Evolutionary conservation across 2,888 invertebrate genomes (phyloP).

Genomic region (Cactoblastis cactorum): DNA sequence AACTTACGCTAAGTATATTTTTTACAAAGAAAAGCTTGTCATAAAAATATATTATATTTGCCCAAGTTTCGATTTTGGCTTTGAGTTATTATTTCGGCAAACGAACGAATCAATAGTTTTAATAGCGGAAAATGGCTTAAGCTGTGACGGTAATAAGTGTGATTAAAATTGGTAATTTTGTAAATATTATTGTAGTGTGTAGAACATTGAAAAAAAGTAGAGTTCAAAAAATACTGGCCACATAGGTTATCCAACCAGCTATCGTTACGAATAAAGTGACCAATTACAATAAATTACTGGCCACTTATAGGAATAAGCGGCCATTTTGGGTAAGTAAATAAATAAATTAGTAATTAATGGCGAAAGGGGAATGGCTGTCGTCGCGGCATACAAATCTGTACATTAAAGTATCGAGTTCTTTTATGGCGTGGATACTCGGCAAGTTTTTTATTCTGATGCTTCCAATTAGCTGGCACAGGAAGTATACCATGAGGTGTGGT

Average conservation of each 20-base stretch:
- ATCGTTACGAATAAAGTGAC: constrained; percentile 57
- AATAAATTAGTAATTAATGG: constrained; percentile 71
- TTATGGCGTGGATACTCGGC: constrained; percentile 32
- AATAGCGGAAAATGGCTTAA: no score
- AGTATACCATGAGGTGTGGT: constrained; percentile 18
- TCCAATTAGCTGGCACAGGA: constrained; percentile 52
- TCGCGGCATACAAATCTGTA: constrained; percentile 69
- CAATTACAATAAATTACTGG: constrained; percentile 71
- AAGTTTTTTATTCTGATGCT: constrained; percentile 40
- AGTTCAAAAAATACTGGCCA: constrained; percentile 32
- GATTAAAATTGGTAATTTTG: neutral
- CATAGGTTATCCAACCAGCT: constrained; percentile 37
- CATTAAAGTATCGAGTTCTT: constrained; percentile 63
- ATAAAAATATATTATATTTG: no score
- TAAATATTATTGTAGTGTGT: neutral
- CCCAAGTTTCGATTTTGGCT: no score
- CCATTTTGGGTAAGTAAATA: constrained; percentile 69
- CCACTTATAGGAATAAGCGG: constrained; percentile 54
- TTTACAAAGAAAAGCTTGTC: no score
- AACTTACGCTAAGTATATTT: no score
- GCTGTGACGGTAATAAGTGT: no score
- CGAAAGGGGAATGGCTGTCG: constrained; percentile 34
- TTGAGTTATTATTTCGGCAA: no score
- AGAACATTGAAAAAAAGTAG: constrained; percentile 18
- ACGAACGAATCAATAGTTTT: no score